Base-by-base conservation (phyloP, 2,797 vertebrate species). In the Enteromius paludinosus region DNA sequence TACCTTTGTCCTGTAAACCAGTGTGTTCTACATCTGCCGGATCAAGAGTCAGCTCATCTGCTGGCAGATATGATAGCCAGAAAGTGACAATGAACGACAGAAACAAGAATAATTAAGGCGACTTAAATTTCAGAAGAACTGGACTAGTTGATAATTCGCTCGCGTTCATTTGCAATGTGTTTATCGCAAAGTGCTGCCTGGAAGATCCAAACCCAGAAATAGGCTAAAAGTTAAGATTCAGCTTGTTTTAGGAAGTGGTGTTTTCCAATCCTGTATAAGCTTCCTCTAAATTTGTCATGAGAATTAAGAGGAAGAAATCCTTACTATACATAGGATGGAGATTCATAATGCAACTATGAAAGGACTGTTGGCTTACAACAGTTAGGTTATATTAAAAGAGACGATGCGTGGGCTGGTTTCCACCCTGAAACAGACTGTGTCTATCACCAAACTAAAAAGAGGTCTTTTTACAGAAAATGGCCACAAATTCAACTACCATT, bases 1-100 rank as follows among this genome's bases (percentile, higher is more conserved):
- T 91, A 94, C 93, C 94, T 95, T 95, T 94, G 93, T 85, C 87
- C 92, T 86, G 81, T 76, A 89, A 88, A 90, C 59, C 52, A 83
- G 81, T 38, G 15, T 45, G 61, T 23, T 66, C 33, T 35, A 85
- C 68, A 81, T 76, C 56, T 65, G 68, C 71, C 84, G 43, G 81
- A 76, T 69, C 59, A 79, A 85, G 68, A 84, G 35, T 61, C 68
- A 62, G 52, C 70, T 83, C 69, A 76, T 75, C 6, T 43, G 30
- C 83, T 65, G 74, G n/a, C 45, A 78, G 62, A 71, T 30, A 66
- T 52, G 72, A 81, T 7, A 33, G 23, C 68, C 45, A 62, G 28
- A 85, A 25, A 61, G 23, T 64, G 65, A 54, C 52, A 85, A 54
- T 41, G 59, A 35, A 73, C 47, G 8, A 14, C 5, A n/a, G 25